phyloP scores from a whole-genome alignment of 1,140 invertebrate genomes.

The Pseudomyrmex gracilis region DNA sequence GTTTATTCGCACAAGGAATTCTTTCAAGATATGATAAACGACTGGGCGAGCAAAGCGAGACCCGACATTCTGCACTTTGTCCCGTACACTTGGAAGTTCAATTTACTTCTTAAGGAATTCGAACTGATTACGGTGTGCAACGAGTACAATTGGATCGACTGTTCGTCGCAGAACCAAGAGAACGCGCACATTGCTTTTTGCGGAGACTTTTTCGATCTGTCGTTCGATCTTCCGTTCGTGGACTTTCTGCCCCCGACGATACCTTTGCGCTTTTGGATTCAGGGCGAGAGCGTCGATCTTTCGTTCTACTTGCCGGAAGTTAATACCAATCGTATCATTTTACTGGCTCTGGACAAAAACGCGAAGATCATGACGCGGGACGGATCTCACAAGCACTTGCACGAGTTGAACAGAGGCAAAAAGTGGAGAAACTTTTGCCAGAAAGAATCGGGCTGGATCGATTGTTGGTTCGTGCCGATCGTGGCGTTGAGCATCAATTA shows the following conservation, averaged over 20 bases:
- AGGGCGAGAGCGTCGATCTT: constrained; percentile 96
- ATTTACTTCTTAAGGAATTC: constrained; percentile 96
- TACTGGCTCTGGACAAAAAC: constrained; percentile 95
- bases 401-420: constrained; percentile 87
- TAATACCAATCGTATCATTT: constrained; percentile 93
- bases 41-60: constrained; percentile 96
- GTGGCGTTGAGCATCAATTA: constrained; percentile 96
- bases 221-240: constrained; percentile 96
- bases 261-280: constrained; percentile 96
- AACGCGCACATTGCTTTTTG: constrained; percentile 97
- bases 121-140: constrained; percentile 97
- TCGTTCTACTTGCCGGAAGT: constrained; percentile 96
- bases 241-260: constrained; percentile 96
- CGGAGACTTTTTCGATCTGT: constrained; percentile 96
- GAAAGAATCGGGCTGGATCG: constrained; percentile 94
- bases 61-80: constrained; percentile 98
- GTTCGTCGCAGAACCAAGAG: constrained; percentile 97
- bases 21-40: constrained; percentile 97
- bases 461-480: constrained; percentile 98
- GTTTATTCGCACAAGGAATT: constrained; percentile 98
- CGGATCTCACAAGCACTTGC: constrained; percentile 87
- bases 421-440: constrained; percentile 96
- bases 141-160: constrained; percentile 99
- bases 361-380: constrained; percentile 93
- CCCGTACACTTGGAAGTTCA: constrained; percentile 98